phyloP scores from a whole-genome alignment of 2,797 vertebrate genomes.

The Amphiprion clarkii region DNA sequence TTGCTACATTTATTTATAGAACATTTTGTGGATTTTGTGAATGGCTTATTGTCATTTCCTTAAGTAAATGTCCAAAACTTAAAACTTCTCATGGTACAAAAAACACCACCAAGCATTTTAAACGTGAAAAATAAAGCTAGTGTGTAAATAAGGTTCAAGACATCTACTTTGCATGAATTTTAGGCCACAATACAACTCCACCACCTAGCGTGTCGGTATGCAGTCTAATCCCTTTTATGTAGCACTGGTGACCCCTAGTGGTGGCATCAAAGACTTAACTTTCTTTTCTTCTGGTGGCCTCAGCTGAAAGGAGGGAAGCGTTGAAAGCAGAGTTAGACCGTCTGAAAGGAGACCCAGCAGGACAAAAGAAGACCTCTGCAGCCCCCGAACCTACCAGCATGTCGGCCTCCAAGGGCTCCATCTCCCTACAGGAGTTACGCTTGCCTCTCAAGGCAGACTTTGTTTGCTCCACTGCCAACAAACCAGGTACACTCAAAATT shows the following conservation, averaged over 20 bases:
- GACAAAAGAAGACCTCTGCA: slow-evolving; percentile 79
- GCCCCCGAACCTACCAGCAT: slow-evolving; percentile 49
- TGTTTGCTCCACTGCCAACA: slow-evolving; percentile 91
- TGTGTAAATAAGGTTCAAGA: neutral
- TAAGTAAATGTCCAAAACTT: too few species aligned
- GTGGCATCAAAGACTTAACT: neutral
- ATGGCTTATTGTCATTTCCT: too few species aligned
- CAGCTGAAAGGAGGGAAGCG: slow-evolving; percentile 91
- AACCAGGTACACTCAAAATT: slow-evolving; percentile 83
- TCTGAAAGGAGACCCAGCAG: slow-evolving; percentile 86
- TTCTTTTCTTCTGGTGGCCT: neutral
- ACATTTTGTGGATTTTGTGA: too few species aligned
- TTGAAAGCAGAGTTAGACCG: slow-evolving; percentile 90
- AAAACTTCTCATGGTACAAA: too few species aligned
- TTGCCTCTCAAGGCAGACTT: slow-evolving; percentile 97
- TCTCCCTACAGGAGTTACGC: slow-evolving; percentile 92
- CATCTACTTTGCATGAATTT: neutral
- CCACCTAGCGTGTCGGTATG: too few species aligned
- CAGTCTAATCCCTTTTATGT: neutral
- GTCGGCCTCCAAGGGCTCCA: slow-evolving; percentile 90
- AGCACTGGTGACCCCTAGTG: neutral
- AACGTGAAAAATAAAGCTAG: too few species aligned
- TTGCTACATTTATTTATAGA: too few species aligned
- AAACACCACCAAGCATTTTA: too few species aligned
- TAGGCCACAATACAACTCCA: neutral